Evolutionary conservation across 2,888 invertebrate species (phyloP).

Genomic region (Pherbina coryleti): DNA sequence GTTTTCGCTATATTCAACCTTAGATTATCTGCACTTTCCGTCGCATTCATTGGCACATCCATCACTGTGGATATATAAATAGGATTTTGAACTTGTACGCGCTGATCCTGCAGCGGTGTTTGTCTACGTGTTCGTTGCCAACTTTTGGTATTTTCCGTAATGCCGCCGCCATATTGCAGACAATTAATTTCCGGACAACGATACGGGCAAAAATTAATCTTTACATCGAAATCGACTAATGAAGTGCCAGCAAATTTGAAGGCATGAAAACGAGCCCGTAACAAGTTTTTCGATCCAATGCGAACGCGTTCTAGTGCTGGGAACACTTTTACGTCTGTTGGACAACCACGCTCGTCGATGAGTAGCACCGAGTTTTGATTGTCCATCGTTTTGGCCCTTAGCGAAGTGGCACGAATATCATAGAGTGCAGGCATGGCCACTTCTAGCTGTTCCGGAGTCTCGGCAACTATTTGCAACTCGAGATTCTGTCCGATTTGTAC

Average conservation of each 20-base stretch:
- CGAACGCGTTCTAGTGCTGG: constrained; percentile 69
- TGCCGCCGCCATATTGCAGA: constrained; percentile 51
- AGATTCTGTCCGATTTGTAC: constrained; percentile 78
- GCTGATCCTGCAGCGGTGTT: constrained; percentile 37
- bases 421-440: constrained; percentile 70
- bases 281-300: constrained; percentile 63
- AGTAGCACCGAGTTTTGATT: constrained; percentile 79
- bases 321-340: constrained; percentile 76
- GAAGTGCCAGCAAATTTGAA: constrained; percentile 90
- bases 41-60: constrained; percentile 51
- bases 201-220: constrained; percentile 84
- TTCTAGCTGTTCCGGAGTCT: constrained; percentile 52
- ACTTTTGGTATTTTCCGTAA: constrained; percentile 35
- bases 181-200: constrained; percentile 77
- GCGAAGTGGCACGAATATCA: constrained; percentile 82
- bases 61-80: constrained; percentile 65
- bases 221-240: constrained; percentile 83
- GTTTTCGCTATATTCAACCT: background rate
- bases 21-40: background rate
- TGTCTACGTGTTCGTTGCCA: constrained; percentile 31
- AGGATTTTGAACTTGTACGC: constrained; percentile 61
- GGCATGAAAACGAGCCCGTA: constrained; percentile 80
- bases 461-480: constrained; percentile 75
- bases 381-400: constrained; percentile 83
- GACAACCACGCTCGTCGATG: constrained; percentile 84